Evolutionary conservation across 2,797 vertebrate species (phyloP).

Genomic region (Chaenodraco wilsoni): DNA sequence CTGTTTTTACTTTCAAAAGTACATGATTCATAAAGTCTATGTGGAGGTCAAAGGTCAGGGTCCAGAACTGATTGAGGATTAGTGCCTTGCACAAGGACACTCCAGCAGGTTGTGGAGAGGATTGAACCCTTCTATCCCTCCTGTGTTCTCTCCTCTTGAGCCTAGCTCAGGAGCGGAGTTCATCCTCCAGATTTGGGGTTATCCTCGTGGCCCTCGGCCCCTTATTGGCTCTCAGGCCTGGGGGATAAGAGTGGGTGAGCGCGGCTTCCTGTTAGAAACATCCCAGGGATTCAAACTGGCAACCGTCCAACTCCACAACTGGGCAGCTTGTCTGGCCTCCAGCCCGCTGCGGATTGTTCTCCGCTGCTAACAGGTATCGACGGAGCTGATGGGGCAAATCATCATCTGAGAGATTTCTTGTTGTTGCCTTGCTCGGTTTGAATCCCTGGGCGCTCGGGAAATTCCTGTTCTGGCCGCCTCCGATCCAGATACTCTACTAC

Average conservation of each 20-base stretch:
- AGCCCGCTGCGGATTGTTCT: conserved; percentile 50
- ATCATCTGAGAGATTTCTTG: conserved; percentile 56
- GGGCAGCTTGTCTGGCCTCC: conserved; percentile 59
- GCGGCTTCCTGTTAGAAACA: conserved; percentile 57
- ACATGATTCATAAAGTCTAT: too few relatives aligned
- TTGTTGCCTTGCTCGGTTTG: conserved; percentile 43
- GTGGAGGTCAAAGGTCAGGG: conserved; percentile 34
- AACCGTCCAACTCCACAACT: conserved; percentile 54
- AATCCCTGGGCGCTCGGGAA: conserved; percentile 42
- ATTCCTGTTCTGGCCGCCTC: conserved; percentile 46
- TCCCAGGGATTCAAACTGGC: conserved; percentile 69
- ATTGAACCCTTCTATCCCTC: conserved; percentile 28
- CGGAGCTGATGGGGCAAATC: conserved; percentile 68
- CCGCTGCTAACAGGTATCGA: conserved; percentile 71
- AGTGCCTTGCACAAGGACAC: conserved; percentile 52
- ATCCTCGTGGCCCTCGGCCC: conserved; percentile 57
- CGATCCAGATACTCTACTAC: conserved; percentile 75
- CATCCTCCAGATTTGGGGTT: conserved; percentile 68
- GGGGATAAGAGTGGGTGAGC: conserved; percentile 59
- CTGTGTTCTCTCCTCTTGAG: conserved; percentile 53
- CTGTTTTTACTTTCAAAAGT: neutral
- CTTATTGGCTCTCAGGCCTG: conserved; percentile 44
- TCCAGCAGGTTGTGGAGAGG: conserved; percentile 23
- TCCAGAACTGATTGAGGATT: conserved; percentile 7
- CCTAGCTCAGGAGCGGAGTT: conserved; percentile 60